Percentiles rank a stretch among this genome's conserved stretches.
These are phyloP conservation scores for Tetragonisca angustula DNA, from an alignment of 2,888 invertebrate genomes.

Conservation along the genomic window DNA sequence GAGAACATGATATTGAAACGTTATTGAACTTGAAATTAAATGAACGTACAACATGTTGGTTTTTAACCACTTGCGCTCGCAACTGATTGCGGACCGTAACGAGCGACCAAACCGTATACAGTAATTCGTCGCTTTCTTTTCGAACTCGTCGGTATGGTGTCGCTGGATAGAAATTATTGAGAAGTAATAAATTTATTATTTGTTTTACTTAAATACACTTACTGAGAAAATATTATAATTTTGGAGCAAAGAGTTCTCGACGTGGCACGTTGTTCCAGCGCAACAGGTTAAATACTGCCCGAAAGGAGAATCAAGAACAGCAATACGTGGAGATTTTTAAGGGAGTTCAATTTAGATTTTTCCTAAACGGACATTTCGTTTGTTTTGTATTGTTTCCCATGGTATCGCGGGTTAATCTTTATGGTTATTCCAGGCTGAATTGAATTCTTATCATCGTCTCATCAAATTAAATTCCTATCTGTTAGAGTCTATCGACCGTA, in stretches of 20 bases:
- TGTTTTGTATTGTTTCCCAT: background rate
- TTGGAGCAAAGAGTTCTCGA: too few relatives aligned
- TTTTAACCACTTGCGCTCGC: too few relatives aligned
- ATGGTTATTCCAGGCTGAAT: slow-evolving; percentile 2
- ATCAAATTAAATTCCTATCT: slow-evolving; percentile 16
- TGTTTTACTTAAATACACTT: too few relatives aligned
- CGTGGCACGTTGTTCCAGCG: too few relatives aligned
- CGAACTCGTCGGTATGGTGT: too few relatives aligned
- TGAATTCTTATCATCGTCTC: background rate
- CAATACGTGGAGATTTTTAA: background rate
- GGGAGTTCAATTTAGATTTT: background rate
- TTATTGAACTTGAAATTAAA: background rate
- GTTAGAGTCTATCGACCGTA: background rate
- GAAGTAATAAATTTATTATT: too few relatives aligned
- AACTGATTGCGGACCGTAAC: too few relatives aligned
- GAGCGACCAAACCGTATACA: too few relatives aligned
- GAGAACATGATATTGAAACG: background rate
- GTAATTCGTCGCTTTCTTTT: too few relatives aligned
- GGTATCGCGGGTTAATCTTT: background rate
- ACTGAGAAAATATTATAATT: too few relatives aligned
- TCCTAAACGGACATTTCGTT: background rate
- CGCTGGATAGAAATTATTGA: too few relatives aligned
- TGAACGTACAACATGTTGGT: background rate
- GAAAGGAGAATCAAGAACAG: background rate
- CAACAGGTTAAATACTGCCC: background rate